Evolutionary conservation across 2,113 vertebrate species (phyloP).

Genomic region (Oryzias curvinotus): DNA sequence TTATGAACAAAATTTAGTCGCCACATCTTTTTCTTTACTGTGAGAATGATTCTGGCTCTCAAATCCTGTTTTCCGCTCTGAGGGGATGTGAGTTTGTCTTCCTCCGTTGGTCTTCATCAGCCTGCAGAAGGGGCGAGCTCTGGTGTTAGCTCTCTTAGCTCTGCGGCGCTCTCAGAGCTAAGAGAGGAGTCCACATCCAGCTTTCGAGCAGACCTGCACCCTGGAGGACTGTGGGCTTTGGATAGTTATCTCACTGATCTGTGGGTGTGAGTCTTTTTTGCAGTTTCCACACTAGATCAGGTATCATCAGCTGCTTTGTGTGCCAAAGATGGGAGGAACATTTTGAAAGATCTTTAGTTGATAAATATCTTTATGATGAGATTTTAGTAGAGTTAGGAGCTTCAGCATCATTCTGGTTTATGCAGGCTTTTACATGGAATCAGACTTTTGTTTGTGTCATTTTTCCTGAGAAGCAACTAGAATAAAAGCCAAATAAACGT

Average conservation of each 20-base stretch:
- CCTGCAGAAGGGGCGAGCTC: background rate
- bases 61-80: conserved; percentile 19
- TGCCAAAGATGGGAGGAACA: too few relatives aligned
- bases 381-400: too few relatives aligned
- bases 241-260: background rate
- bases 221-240: conserved; percentile 7
- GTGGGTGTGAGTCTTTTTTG: background rate
- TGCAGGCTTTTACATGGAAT: too few relatives aligned
- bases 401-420: too few relatives aligned
- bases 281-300: background rate
- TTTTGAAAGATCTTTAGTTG: too few relatives aligned
- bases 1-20: too few relatives aligned
- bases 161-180: background rate
- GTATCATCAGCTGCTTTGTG: background rate
- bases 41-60: background rate
- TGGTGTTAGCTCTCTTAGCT: background rate
- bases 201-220: background rate
- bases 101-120: conserved; percentile 1
- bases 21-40: too few relatives aligned
- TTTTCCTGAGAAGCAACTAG: too few relatives aligned
- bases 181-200: conserved; percentile 10
- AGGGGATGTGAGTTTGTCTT: background rate
- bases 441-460: too few relatives aligned
- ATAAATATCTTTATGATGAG: too few relatives aligned
- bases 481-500: too few relatives aligned